Conservation (phyloP, 92 coral and sea anemone genomes). For the Siderastrea siderea region DNA sequence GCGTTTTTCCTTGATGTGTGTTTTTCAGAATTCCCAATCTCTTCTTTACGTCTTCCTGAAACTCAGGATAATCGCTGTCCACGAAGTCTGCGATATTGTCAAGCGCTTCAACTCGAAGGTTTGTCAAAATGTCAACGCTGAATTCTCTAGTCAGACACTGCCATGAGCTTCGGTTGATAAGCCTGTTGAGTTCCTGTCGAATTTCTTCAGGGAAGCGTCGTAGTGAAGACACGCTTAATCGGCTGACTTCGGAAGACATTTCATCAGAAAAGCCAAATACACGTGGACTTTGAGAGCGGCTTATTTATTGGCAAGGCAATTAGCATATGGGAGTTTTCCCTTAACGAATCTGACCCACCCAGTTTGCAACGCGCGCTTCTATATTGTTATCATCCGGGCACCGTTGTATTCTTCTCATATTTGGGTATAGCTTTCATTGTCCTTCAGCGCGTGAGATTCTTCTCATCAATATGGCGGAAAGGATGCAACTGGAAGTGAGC, state of each 20-base stretch:
- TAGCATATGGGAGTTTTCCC: too few species aligned
- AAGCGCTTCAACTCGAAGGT: slow-evolving; percentile 4
- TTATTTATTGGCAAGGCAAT: too few species aligned
- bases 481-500: too few species aligned
- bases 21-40: slow-evolving; percentile 7
- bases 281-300: too few species aligned
- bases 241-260: background rate
- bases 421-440: too few species aligned
- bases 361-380: too few species aligned
- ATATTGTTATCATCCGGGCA: too few species aligned
- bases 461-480: too few species aligned
- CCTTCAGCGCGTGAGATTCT: too few species aligned
- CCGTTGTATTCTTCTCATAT: too few species aligned
- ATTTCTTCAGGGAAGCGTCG: slow-evolving; percentile 53
- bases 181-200: slow-evolving; percentile 39
- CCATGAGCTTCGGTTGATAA: slow-evolving; percentile 38
- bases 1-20: slow-evolving; percentile 21
- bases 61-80: slow-evolving; percentile 18
- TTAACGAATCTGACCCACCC: too few species aligned
- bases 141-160: slow-evolving; percentile 53
- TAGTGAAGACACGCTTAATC: slow-evolving; percentile 11
- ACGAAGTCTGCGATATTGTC: slow-evolving; percentile 40
- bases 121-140: slow-evolving; percentile 28
- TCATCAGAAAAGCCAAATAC: background rate
- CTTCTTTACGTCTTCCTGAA: slow-evolving; percentile 25